These are phyloP conservation scores for Balanococcus diminutus DNA, from an alignment of 2,888 invertebrate species.

Conservation along the genomic window DNA sequence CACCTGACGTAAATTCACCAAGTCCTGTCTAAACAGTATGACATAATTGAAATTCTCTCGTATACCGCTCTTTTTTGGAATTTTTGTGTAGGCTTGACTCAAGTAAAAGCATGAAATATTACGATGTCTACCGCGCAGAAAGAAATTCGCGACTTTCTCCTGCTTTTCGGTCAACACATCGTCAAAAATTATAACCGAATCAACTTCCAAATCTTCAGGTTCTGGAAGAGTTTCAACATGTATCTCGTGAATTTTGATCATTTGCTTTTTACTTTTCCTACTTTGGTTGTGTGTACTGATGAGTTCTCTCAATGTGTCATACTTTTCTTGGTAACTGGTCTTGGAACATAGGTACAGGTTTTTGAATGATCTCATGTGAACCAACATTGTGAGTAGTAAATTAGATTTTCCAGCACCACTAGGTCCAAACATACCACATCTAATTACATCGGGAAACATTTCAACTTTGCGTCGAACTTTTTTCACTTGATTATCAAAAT, in stretches of 20 bases:
- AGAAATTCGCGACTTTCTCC: slow-evolving; percentile 59
- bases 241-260: slow-evolving; percentile 57
- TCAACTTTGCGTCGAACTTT: not conserved
- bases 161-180: slow-evolving; percentile 61
- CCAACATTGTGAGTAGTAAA: slow-evolving; percentile 60
- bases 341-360: slow-evolving; percentile 61
- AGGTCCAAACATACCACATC: slow-evolving; percentile 60
- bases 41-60: slow-evolving; percentile 61
- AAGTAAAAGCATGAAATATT: slow-evolving; percentile 61
- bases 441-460: slow-evolving; percentile 57
- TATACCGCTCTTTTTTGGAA: slow-evolving; percentile 61
- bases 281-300: slow-evolving; percentile 44
- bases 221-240: slow-evolving; percentile 53
- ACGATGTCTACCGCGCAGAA: slow-evolving; percentile 60
- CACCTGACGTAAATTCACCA: slow-evolving; percentile 60
- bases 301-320: slow-evolving; percentile 58
- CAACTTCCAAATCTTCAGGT: slow-evolving; percentile 58
- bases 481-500: not conserved
- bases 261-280: slow-evolving; percentile 35
- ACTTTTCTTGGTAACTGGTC: no score
- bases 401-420: slow-evolving; percentile 59
- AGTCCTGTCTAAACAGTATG: slow-evolving; percentile 61
- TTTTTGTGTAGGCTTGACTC: slow-evolving; percentile 60
- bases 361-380: slow-evolving; percentile 60
- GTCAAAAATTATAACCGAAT: slow-evolving; percentile 61